A percentile compares a stretch with the other conserved stretches of the same genome.
phyloP scores from a whole-genome alignment of 2,888 invertebrate genomes.

The Platycheirus rosarum region DNA sequence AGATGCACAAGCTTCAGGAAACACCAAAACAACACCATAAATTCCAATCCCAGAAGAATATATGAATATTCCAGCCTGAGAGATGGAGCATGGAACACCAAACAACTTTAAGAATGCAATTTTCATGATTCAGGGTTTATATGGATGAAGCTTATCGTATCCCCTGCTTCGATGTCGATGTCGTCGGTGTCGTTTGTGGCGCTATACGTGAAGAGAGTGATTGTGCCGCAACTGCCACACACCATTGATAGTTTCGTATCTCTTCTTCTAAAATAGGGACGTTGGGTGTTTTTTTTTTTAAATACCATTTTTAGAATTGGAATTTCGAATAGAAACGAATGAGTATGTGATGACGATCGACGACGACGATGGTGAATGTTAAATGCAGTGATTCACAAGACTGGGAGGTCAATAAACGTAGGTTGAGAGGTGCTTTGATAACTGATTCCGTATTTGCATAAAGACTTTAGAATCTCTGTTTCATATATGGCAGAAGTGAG shows the following conservation, averaged over 20 bases:
- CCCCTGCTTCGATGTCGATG: background rate
- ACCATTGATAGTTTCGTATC: slow-evolving; percentile 27
- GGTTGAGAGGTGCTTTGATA: background rate
- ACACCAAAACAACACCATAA: background rate
- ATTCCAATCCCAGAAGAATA: slow-evolving; percentile 2
- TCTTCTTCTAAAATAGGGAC: slow-evolving; percentile 23
- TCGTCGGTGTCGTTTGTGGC: slow-evolving; percentile 32
- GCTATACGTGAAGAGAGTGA: slow-evolving; percentile 6
- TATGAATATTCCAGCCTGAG: background rate
- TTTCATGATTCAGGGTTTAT: slow-evolving; percentile 22
- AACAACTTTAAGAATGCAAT: slow-evolving; percentile 24
- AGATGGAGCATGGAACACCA: background rate
- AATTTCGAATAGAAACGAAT: slow-evolving; percentile 13
- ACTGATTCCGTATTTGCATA: no score
- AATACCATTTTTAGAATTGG: slow-evolving; percentile 27
- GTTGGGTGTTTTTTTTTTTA: slow-evolving; percentile 2
- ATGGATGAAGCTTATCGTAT: no score
- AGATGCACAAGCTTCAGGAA: slow-evolving; percentile 6
- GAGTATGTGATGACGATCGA: slow-evolving; percentile 4
- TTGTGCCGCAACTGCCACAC: background rate
- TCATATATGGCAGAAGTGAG: no score
- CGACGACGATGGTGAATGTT: slow-evolving; percentile 26
- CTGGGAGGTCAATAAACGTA: slow-evolving; percentile 15
- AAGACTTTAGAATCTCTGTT: no score
- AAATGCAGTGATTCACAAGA: slow-evolving; percentile 27